These are phyloP conservation scores for Tursiops truncatus DNA, from an alignment of 2,113 vertebrate species.

Conservation along the genomic window DNA sequence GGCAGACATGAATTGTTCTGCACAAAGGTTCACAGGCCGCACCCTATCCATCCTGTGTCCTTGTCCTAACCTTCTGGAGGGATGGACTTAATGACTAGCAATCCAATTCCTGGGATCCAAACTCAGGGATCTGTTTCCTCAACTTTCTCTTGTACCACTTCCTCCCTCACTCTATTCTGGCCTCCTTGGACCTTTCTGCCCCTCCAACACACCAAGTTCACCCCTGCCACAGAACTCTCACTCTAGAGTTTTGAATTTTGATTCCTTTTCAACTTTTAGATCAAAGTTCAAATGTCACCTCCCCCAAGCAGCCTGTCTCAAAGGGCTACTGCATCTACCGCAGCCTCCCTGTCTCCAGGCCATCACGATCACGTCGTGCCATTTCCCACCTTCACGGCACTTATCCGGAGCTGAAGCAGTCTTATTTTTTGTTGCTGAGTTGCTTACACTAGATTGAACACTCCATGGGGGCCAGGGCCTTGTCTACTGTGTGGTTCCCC, in stretches of 20 bases:
- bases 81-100: not conserved
- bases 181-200: not conserved
- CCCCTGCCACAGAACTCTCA: not conserved
- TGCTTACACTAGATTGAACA: not conserved
- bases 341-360: not conserved
- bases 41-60: not conserved
- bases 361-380: fast-evolving
- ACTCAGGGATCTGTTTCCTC: not conserved
- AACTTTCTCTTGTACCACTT: not conserved
- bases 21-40: not conserved
- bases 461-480: fast-evolving
- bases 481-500: not conserved
- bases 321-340: not conserved
- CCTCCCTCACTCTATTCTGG: not conserved
- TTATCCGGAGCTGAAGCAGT: not conserved
- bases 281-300: not conserved
- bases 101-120: not conserved
- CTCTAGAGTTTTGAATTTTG: not conserved
- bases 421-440: not conserved
- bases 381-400: not conserved
- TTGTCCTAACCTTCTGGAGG: not conserved
- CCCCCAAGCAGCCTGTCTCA: not conserved
- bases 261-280: not conserved
- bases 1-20: not conserved
- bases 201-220: not conserved